Conservation (phyloP, 2,888 invertebrate species). For the Anaspis maculata region DNA sequence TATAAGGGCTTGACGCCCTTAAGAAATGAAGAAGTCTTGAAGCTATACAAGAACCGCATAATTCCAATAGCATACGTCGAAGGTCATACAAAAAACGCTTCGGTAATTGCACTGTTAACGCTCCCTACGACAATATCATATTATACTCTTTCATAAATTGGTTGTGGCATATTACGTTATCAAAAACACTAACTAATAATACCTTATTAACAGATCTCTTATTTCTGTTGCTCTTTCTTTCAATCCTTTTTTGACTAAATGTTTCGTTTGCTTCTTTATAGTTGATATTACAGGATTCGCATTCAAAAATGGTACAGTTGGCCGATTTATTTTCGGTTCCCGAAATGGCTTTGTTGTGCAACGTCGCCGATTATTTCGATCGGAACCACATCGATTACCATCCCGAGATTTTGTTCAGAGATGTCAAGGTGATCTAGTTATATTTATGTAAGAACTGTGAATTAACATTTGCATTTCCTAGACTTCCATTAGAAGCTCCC, state of each 20-base stretch:
- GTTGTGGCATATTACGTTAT: too few relatives aligned
- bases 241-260: too few relatives aligned
- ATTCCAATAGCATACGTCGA: slow-evolving; percentile 85
- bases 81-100: slow-evolving; percentile 61
- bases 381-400: slow-evolving; percentile 85
- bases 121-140: too few relatives aligned
- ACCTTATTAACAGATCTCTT: too few relatives aligned
- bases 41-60: slow-evolving; percentile 76
- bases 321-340: slow-evolving; percentile 96
- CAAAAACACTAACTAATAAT: too few relatives aligned
- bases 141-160: too few relatives aligned
- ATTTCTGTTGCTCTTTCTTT: too few relatives aligned
- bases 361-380: slow-evolving; percentile 89
- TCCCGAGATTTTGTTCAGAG: slow-evolving; percentile 91
- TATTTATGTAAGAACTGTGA: too few relatives aligned
- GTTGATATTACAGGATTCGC: slow-evolving; percentile 43
- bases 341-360: slow-evolving; percentile 88
- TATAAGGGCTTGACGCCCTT: slow-evolving; percentile 79
- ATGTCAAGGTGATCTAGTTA: slow-evolving; percentile 66
- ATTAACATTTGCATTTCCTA: too few relatives aligned
- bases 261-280: too few relatives aligned
- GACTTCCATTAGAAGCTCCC: slow-evolving; percentile 82
- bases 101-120: too few relatives aligned
- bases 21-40: slow-evolving; percentile 74
- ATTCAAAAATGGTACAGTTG: slow-evolving; percentile 82